phyloP scores from a whole-genome alignment of 1,140 invertebrate genomes.

The Physella acuta region DNA sequence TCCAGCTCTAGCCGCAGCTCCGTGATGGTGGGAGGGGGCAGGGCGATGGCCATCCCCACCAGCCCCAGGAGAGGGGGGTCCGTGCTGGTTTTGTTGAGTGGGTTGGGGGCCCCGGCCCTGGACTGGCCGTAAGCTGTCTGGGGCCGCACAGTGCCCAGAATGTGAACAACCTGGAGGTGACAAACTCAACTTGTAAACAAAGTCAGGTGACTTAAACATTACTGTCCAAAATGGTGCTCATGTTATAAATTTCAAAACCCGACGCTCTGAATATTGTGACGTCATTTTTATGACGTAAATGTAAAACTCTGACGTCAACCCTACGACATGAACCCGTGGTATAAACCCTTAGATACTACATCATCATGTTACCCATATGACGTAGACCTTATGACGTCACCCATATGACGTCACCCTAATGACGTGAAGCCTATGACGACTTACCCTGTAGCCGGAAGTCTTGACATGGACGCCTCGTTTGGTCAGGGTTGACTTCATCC shows the following conservation, averaged over 20 bases:
- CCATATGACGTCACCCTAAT: too few species aligned
- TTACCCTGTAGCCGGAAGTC: slow-evolving; percentile 94
- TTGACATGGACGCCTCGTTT: slow-evolving; percentile 98
- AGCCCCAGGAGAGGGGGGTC: slow-evolving; percentile 84
- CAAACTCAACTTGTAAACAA: too few species aligned
- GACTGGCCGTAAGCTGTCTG: slow-evolving; percentile 89
- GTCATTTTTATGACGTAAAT: too few species aligned
- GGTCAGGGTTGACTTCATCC: slow-evolving; percentile 97
- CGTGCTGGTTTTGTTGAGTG: background rate
- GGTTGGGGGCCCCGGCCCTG: slow-evolving; percentile 57
- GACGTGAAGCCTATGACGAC: slow-evolving; percentile 42
- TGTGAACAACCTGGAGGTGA: slow-evolving; percentile 78
- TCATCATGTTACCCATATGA: too few species aligned
- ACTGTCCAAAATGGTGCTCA: too few species aligned
- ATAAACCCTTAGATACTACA: too few species aligned
- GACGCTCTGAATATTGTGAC: too few species aligned
- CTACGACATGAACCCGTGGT: too few species aligned
- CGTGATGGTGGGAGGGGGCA: slow-evolving; percentile 93
- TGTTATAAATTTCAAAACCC: too few species aligned
- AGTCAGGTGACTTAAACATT: too few species aligned
- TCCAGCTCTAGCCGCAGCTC: slow-evolving; percentile 93
- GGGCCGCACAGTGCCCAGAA: slow-evolving; percentile 84
- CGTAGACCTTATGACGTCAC: too few species aligned
- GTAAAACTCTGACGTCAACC: too few species aligned
- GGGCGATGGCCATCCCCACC: slow-evolving; percentile 90